Percentiles rank a stretch among this genome's conserved stretches.
These are phyloP conservation scores for Brachionus sp. DNA, from an alignment of 1,140 invertebrate species.

Conservation along the genomic window DNA sequence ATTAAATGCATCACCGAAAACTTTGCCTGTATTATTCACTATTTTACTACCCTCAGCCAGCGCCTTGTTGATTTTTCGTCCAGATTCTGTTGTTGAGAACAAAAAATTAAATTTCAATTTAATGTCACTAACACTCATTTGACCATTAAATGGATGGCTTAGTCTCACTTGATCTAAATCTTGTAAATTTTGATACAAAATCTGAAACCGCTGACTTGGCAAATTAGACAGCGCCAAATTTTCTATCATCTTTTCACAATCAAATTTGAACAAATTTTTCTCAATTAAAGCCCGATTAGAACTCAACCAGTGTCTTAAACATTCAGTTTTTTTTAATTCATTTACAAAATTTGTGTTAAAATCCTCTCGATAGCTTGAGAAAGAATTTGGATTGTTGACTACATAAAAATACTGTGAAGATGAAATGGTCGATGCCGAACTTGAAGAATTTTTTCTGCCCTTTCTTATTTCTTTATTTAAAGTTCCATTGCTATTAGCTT, in stretches of 20 bases:
- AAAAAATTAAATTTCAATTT: constrained; percentile 70
- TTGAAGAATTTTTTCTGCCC: constrained; percentile 3
- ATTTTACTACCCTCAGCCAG: constrained; percentile 82
- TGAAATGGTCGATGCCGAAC: constrained; percentile 18
- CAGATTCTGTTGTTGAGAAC: constrained; percentile 71
- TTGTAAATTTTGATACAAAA: background rate
- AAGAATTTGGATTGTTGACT: constrained; percentile 47
- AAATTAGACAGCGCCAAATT: constrained; percentile 48
- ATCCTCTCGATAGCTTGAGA: constrained; percentile 67
- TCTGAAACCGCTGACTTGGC: constrained; percentile 34
- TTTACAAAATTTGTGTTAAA: constrained; percentile 80
- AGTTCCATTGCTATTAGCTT: background rate
- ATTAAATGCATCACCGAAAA: constrained; percentile 50
- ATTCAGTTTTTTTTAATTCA: constrained; percentile 80
- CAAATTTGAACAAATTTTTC: constrained; percentile 53
- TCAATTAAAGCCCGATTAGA: constrained; percentile 60
- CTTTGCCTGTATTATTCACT: constrained; percentile 77
- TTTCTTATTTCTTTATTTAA: background rate
- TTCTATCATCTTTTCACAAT: background rate
- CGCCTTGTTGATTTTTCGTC: constrained; percentile 85
- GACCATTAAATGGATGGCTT: constrained; percentile 82
- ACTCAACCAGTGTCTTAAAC: constrained; percentile 75
- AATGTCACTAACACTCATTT: constrained; percentile 87
- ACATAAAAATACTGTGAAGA: constrained; percentile 36
- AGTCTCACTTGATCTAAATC: constrained; percentile 47